A percentile compares a stretch with the other conserved stretches of the same genome.
phyloP scores from a whole-genome alignment of 37 sponge, comb jelly and placozoan species.

The Axinella damicornis region DNA sequence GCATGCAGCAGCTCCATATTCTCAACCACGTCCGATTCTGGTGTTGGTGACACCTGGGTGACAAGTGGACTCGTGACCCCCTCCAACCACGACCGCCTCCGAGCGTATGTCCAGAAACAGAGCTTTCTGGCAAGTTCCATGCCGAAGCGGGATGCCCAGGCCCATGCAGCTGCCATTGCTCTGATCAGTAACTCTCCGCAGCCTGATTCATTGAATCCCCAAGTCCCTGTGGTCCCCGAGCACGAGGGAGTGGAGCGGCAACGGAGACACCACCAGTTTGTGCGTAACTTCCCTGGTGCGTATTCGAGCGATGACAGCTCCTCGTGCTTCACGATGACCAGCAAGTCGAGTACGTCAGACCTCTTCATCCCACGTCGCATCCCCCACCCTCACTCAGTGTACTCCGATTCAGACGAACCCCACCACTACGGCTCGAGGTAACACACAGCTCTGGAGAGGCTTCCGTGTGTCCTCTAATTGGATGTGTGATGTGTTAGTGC shows the following conservation, averaged over 20 bases:
- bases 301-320: constrained; percentile 43
- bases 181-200: constrained; percentile 57
- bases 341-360: constrained; percentile 58
- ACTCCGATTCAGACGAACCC: constrained; percentile 47
- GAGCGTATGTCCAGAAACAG: constrained; percentile 41
- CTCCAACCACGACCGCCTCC: constrained; percentile 7
- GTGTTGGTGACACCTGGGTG: constrained; percentile 41
- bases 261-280: background rate
- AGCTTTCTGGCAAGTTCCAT: background rate
- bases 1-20: constrained; percentile 11
- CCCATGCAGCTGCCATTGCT: constrained; percentile 62
- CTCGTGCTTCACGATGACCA: constrained; percentile 57
- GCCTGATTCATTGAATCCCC: constrained; percentile 38
- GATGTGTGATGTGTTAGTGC: too few species aligned
- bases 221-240: background rate
- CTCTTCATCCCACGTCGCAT: constrained; percentile 52
- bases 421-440: constrained; percentile 19
- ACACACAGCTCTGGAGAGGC: background rate
- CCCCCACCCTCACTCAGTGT: background rate
- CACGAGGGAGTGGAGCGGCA: too few species aligned
- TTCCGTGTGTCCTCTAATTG: too few species aligned
- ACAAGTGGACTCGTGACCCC: background rate
- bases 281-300: background rate
- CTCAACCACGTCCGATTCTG: constrained; percentile 55
- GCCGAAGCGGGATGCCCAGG: constrained; percentile 37